Conservation (phyloP, 2,113 vertebrate genomes). For the Ageneiosus marmoratus region DNA sequence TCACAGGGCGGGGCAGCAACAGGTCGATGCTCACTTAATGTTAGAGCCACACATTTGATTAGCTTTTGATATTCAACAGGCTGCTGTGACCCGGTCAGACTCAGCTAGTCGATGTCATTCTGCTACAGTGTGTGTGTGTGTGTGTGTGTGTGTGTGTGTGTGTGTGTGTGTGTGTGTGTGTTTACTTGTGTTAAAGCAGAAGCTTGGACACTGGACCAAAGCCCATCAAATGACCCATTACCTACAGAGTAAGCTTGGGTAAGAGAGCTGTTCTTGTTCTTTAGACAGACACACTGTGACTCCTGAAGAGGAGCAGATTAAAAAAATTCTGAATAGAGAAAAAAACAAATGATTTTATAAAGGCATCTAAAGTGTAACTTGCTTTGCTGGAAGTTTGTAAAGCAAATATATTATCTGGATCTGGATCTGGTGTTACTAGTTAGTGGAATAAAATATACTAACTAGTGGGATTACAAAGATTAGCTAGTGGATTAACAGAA, state of each 20-base stretch:
- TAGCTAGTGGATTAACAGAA: not conserved
- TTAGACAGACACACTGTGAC: too few species aligned
- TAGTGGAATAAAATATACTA: not conserved
- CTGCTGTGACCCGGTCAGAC: conserved; percentile 26
- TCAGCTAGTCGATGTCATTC: conserved; percentile 31
- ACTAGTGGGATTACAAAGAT: not conserved
- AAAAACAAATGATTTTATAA: not conserved
- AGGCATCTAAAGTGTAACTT: not conserved
- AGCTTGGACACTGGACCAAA: not conserved
- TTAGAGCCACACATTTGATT: not conserved
- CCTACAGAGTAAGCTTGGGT: not conserved
- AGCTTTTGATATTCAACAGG: conserved; percentile 35
- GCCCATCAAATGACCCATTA: not conserved
- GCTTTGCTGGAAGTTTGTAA: not conserved
- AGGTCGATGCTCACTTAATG: not conserved
- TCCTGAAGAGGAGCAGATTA: too few species aligned
- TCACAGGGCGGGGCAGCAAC: not conserved
- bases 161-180: conserved; percentile 8
- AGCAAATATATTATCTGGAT: not conserved
- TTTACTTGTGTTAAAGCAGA: not conserved
- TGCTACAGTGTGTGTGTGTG: not conserved
- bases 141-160: conserved; percentile 6
- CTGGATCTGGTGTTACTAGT: not conserved
- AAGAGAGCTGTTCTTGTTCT: not conserved
- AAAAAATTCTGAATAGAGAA: too few species aligned